Percentiles rank a stretch among this genome's conserved stretches.
Evolutionary conservation across 2,888 invertebrate species (phyloP).

Genomic region (Tenthredo livida): DNA sequence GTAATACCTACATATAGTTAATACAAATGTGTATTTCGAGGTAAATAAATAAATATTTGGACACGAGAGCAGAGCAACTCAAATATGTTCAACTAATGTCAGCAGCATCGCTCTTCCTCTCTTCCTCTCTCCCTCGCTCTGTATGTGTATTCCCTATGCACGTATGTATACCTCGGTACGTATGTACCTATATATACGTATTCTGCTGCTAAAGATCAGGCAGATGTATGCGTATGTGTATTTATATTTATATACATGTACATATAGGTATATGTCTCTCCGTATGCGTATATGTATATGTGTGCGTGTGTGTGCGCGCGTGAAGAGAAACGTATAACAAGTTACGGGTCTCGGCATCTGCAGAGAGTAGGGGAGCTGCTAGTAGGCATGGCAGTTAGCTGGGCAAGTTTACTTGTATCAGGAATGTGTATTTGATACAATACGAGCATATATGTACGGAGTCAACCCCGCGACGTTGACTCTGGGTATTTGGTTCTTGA

Average conservation of each 20-base stretch:
- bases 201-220: background rate
- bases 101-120: constrained; percentile 61
- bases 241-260: background rate
- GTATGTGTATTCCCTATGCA: constrained; percentile 28
- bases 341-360: background rate
- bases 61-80: constrained; percentile 72
- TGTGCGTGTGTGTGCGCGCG: background rate
- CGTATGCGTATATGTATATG: background rate
- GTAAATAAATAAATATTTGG: constrained; percentile 77
- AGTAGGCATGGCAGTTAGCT: constrained; percentile 19
- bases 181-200: background rate
- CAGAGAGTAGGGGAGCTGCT: constrained; percentile 1
- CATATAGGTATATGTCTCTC: background rate
- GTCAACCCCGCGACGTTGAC: constrained; percentile 74
- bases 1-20: constrained; percentile 54
- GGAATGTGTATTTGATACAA: constrained; percentile 67
- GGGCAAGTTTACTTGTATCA: constrained; percentile 15
- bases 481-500: constrained; percentile 77
- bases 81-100: constrained; percentile 74
- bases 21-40: constrained; percentile 70
- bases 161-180: constrained; percentile 38
- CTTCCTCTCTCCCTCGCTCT: constrained; percentile 49
- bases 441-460: constrained; percentile 70
- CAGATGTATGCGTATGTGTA: background rate
- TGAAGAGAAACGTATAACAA: constrained; percentile 17